Conservation (phyloP, 2,888 invertebrate species). For the Idaea straminata region DNA sequence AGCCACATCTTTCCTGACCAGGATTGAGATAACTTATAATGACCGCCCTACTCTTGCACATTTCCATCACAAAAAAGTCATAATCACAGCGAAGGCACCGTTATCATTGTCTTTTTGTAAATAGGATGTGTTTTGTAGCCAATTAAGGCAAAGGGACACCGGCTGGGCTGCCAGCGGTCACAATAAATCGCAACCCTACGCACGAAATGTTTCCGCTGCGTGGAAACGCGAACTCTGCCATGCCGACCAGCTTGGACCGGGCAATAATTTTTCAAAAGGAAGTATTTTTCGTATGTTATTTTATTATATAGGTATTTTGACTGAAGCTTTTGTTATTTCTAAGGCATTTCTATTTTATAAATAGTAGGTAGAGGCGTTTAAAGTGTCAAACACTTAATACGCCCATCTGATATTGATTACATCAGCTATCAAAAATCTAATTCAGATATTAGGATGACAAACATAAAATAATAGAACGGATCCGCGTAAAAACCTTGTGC, state of each 20-base stretch:
- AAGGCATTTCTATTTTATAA: no score
- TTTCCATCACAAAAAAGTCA: constrained; percentile 28
- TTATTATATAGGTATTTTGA: constrained; percentile 16
- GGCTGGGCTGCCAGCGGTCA: constrained; percentile 53
- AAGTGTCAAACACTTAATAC: no score
- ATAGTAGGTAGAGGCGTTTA: no score
- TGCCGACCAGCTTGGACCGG: constrained; percentile 18
- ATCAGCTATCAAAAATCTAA: no score
- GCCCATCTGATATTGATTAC: no score
- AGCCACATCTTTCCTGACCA: constrained; percentile 1
- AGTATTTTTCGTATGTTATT: constrained; percentile 14
- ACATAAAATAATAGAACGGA: constrained; percentile 14
- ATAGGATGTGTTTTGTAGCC: constrained; percentile 76
- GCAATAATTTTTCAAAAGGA: constrained; percentile 27
- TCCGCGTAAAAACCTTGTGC: constrained; percentile 29
- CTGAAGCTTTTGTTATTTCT: constrained; percentile 10
- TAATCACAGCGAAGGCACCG: constrained; percentile 42
- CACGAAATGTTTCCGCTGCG: constrained; percentile 62
- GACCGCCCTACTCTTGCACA: constrained; percentile 26
- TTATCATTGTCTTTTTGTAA: constrained; percentile 63
- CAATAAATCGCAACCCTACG: constrained; percentile 77
- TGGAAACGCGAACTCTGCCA: constrained; percentile 21
- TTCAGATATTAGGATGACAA: no score
- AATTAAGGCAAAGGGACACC: constrained; percentile 74
- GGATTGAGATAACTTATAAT: constrained; percentile 17